Evolutionary conservation across 2,797 vertebrate species (phyloP).

Genomic region (Paedocypris micromegethes): DNA sequence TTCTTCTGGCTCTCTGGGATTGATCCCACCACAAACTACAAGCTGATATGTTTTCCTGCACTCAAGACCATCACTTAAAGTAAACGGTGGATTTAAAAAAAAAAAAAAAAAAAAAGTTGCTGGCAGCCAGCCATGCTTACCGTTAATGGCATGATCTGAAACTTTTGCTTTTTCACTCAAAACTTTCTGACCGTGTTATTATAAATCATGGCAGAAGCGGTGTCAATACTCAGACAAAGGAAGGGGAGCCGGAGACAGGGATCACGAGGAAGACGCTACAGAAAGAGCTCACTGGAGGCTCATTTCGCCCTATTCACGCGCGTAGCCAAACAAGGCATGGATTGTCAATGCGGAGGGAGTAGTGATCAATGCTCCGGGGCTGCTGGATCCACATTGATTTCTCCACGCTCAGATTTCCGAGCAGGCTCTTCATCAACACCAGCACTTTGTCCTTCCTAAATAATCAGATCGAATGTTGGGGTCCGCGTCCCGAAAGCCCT

Average conservation of each 20-base stretch:
- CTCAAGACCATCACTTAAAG: conserved; percentile 36
- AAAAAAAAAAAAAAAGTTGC: conserved; percentile 5
- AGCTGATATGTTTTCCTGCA: conserved; percentile 38
- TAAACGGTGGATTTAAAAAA: conserved; percentile 42
- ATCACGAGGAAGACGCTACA: conserved; percentile 26
- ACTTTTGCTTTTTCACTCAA: conserved; percentile 47
- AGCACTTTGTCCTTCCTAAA: conserved; percentile 81
- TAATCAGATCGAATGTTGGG: conserved; percentile 74
- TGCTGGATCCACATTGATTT: conserved; percentile 77
- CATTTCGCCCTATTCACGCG: conserved; percentile 72
- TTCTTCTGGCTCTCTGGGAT: conserved; percentile 51
- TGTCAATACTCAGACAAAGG: conserved; percentile 39
- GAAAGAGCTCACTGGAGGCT: conserved; percentile 75
- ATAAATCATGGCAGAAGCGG: conserved; percentile 50
- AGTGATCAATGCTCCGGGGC: conserved; percentile 76
- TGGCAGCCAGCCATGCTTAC: conserved; percentile 62
- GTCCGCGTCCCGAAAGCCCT: conserved; percentile 58
- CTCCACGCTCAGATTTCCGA: conserved; percentile 74
- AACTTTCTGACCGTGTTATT: conserved; percentile 71
- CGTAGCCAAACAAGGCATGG: conserved; percentile 77
- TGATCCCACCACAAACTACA: conserved; percentile 51
- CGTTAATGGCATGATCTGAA: conserved; percentile 56
- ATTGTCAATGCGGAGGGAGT: conserved; percentile 73
- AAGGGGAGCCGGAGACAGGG: conserved; percentile 27
- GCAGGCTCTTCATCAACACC: conserved; percentile 81